Evolutionary conservation across 2,113 vertebrate genomes (phyloP).

Genomic region (Trachemys scripta): DNA sequence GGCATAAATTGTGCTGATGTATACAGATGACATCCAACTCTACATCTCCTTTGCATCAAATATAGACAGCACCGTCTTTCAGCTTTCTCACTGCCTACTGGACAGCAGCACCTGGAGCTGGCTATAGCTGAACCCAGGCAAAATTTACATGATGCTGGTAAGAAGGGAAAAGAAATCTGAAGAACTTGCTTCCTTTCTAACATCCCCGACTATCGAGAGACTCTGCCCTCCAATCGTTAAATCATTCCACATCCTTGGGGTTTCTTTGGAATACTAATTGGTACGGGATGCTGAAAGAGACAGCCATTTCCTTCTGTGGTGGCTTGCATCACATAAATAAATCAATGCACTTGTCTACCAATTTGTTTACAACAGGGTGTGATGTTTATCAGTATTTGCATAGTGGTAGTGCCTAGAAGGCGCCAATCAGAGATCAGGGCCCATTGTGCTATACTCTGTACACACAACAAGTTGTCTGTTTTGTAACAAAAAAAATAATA

Average conservation of each 20-base stretch:
- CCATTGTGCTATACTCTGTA: not conserved
- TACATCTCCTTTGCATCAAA: not conserved
- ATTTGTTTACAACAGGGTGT: not conserved
- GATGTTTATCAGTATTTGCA: not conserved
- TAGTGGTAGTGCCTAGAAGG: not conserved
- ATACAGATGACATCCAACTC: not conserved
- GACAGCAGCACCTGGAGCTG: not conserved
- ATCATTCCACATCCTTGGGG: no score
- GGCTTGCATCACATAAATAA: not conserved
- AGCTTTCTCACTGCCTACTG: not conserved
- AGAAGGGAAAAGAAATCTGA: not conserved
- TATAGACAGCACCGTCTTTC: not conserved
- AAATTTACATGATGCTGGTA: not conserved
- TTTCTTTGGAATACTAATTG: not conserved
- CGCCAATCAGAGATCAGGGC: not conserved
- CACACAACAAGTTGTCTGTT: not conserved
- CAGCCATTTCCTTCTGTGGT: not conserved
- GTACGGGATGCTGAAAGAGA: not conserved
- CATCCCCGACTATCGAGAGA: not conserved
- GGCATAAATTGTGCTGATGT: not conserved
- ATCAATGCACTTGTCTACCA: not conserved
- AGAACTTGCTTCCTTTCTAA: not conserved
- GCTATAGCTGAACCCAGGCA: not conserved
- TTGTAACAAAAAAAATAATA: not conserved
- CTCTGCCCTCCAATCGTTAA: rapidly evolving